Evolutionary conservation across 2,888 invertebrate genomes (phyloP), one percentile per base, ranked within the genome.

Genomic region (Rosalia funebris): DNA sequence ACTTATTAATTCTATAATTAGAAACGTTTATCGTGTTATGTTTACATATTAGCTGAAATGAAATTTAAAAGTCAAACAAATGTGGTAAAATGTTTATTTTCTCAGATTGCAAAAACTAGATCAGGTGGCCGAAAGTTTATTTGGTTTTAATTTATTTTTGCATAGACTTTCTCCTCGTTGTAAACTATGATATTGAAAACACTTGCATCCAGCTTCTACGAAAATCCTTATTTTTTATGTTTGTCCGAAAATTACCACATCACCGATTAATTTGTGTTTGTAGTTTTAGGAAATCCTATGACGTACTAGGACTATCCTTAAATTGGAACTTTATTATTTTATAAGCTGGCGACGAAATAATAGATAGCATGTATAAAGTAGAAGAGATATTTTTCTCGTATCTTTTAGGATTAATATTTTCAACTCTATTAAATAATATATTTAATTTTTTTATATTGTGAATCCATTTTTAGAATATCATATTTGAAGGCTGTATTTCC

Each of bases 71-170:
- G 60, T 61, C 60, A 64, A 61, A 61, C 63, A 64, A 64, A 60
- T 64, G 63, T 57, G 55, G 44, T 46, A 58, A 46, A 57, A 31
- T 64, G 65, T 65, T 65, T 65, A 57, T 65, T 65, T 65, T 47
- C 54, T 44, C 47, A 54, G 42, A 60, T 42, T 10, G 39, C 19
- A 12, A 20, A 52, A 39, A 37, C 52, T 52, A 53, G 58, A 64
- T 64, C 64, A 64, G 64, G 64, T 64, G 64, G 61, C 57, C 44
- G 41, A 45, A 56, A 57, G 62, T 65, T 65, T 65, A 62, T 65
- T 65, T 65, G 60, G 58, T 54, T 64, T 64, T 58, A 56, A 64
- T 64, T 64, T 64, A 64, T 64, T 64, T 60, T 58, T 39, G 64
- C 62, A 56, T 45, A 50, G 45, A 58, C 53, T 56, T 61, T 59